Percentiles rank a stretch among this genome's conserved stretches.
phyloP scores from a whole-genome alignment of 2,797 vertebrate species.

The Mus caroli region DNA sequence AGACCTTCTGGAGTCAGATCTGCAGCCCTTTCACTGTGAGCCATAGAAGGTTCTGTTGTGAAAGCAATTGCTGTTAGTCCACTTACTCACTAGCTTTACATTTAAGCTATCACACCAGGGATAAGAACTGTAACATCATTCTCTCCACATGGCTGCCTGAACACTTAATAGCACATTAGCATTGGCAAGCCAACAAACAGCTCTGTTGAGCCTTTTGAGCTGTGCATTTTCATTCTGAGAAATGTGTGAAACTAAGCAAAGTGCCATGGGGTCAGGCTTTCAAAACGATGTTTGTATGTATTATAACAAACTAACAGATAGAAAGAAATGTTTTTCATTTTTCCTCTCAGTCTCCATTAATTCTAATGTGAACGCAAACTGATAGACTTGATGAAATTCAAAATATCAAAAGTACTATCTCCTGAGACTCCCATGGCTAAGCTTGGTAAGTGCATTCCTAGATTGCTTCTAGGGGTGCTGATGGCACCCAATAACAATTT shows the following conservation, averaged over 20 bases:
- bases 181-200: not conserved
- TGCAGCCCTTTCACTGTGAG: not conserved
- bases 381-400: conserved; percentile 52
- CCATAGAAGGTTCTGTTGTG: not conserved
- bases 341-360: not conserved
- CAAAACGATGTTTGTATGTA: conserved; percentile 48
- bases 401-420: not conserved
- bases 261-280: conserved; percentile 59
- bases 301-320: conserved; percentile 31
- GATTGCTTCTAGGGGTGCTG: not conserved
- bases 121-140: not conserved
- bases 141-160: not conserved
- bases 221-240: conserved; percentile 15
- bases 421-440: conserved; percentile 14
- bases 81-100: not conserved
- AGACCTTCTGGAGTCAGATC: not conserved
- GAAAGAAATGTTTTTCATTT: not conserved
- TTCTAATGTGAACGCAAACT: not conserved
- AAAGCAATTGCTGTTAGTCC: not conserved
- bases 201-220: not conserved
- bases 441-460: not conserved
- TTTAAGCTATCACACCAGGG: not conserved
- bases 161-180: not conserved
- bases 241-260: conserved; percentile 64
- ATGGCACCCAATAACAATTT: not conserved